Percentiles rank a stretch among this genome's conserved stretches.
Conservation (phyloP, 2,888 invertebrate species). For the Leptodirus hochenwartii region DNA sequence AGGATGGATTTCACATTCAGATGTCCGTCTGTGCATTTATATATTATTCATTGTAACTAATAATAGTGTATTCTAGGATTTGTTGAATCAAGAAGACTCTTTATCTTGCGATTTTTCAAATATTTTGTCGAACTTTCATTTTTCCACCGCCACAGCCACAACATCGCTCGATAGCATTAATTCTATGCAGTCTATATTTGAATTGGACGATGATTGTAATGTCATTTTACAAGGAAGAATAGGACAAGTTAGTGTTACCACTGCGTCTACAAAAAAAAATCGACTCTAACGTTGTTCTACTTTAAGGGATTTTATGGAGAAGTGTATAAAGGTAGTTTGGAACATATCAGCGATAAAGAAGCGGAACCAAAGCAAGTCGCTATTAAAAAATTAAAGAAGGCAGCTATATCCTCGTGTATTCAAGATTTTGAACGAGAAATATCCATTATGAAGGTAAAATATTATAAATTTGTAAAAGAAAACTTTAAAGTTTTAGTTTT, state of each 20-base stretch:
- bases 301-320: slow-evolving; percentile 70
- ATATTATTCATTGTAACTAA: too few species aligned
- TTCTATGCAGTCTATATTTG: slow-evolving; percentile 35
- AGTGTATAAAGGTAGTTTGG: slow-evolving; percentile 60
- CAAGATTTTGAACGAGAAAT: slow-evolving; percentile 74
- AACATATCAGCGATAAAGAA: slow-evolving; percentile 31
- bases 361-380: slow-evolving; percentile 38
- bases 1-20: too few species aligned
- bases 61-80: too few species aligned
- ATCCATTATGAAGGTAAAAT: slow-evolving; percentile 62
- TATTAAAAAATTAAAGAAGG: slow-evolving; percentile 44
- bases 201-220: slow-evolving; percentile 36
- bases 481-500: slow-evolving; percentile 5
- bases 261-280: too few species aligned
- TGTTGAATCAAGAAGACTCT: too few species aligned
- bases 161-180: slow-evolving; percentile 19
- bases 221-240: slow-evolving; percentile 40
- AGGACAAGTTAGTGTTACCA: slow-evolving; percentile 36
- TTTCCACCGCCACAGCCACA: slow-evolving; percentile 20
- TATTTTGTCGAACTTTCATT: slow-evolving; percentile 22
- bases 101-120: slow-evolving; percentile 24
- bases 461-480: not conserved
- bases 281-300: slow-evolving; percentile 10
- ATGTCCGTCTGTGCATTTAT: too few species aligned
- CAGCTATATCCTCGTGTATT: slow-evolving; percentile 29